Evolutionary conservation across 2,888 invertebrate species (phyloP).

Genomic region (Boloria selene): DNA sequence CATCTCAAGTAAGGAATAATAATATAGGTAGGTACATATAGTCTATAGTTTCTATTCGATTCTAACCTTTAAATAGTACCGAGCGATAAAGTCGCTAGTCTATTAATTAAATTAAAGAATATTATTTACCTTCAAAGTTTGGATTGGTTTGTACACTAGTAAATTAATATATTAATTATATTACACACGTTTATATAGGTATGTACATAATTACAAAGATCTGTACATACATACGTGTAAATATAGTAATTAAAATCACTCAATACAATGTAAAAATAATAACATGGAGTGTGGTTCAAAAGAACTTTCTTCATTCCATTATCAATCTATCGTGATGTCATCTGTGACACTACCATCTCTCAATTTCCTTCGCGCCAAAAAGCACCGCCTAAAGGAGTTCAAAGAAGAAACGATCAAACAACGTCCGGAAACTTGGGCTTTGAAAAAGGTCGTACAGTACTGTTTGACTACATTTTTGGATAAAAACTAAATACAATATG

Average conservation of each 20-base stretch:
- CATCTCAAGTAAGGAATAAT: too few relatives aligned
- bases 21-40: too few relatives aligned
- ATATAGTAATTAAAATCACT: slow-evolving; percentile 38
- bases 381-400: slow-evolving; percentile 60
- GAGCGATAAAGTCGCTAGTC: too few relatives aligned
- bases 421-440: slow-evolving; percentile 24
- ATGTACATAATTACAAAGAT: neutral
- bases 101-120: too few relatives aligned
- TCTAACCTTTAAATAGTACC: too few relatives aligned
- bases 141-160: too few relatives aligned
- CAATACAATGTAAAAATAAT: slow-evolving; percentile 36
- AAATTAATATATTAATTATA: too few relatives aligned
- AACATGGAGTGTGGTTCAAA: slow-evolving; percentile 58
- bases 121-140: too few relatives aligned
- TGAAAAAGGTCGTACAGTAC: slow-evolving; percentile 6
- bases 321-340: slow-evolving; percentile 81
- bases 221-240: slow-evolving; percentile 1
- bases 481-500: too few relatives aligned
- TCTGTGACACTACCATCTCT: slow-evolving; percentile 79
- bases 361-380: slow-evolving; percentile 76
- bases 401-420: slow-evolving; percentile 46
- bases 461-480: neutral
- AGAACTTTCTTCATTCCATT: slow-evolving; percentile 73
- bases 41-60: too few relatives aligned
- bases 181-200: neutral